Conservation (phyloP, 2,113 vertebrate genomes). For the Piprites chloris region DNA sequence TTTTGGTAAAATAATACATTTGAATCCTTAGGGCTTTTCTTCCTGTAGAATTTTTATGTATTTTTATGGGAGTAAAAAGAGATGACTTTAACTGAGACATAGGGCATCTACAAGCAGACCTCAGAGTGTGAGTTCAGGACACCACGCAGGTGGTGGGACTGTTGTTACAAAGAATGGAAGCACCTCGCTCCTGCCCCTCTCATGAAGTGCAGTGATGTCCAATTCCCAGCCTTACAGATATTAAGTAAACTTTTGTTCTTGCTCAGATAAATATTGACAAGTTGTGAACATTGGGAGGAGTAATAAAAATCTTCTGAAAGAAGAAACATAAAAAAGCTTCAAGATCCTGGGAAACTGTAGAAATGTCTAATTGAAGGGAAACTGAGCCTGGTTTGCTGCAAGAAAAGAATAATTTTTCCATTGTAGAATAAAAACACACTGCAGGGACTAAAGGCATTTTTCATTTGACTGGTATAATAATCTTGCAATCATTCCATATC, state of each 20-base stretch:
- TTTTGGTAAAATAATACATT: not conserved
- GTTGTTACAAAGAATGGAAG: not conserved
- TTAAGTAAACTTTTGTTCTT: not conserved
- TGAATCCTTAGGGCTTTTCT: not conserved
- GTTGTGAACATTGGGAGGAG: not conserved
- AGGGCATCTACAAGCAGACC: not conserved
- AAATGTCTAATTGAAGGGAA: not conserved
- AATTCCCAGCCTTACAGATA: not conserved
- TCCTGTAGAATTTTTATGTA: not conserved
- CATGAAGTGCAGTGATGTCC: not conserved
- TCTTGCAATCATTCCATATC: not conserved
- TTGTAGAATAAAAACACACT: not conserved
- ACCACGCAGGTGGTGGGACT: not conserved
- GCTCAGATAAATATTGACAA: not conserved
- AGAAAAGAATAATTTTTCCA: not conserved
- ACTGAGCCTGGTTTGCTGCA: not conserved
- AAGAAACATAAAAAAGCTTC: not conserved
- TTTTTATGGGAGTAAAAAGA: not conserved
- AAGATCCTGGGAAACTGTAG: not conserved
- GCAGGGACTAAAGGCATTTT: not conserved
- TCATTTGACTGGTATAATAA: not conserved
- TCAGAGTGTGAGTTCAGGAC: not conserved
- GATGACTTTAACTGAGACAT: not conserved
- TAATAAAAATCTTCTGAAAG: not conserved
- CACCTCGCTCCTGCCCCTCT: rapidly evolving